Base-by-base conservation (phyloP, 30 jellyfish, hydroid and myxozoan species). In the Clytia hemisphaerica region DNA sequence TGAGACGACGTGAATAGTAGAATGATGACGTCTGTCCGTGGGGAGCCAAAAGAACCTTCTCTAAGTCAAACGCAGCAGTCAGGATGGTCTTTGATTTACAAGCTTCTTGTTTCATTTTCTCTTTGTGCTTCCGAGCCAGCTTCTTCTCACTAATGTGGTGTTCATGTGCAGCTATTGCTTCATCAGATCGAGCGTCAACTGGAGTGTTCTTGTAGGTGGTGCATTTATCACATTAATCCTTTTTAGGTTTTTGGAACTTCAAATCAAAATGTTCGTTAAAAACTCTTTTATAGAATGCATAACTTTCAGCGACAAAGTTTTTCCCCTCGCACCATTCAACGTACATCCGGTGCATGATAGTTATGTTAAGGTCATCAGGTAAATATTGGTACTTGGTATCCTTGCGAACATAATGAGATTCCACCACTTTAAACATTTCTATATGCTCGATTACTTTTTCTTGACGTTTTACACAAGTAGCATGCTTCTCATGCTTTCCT, bases 61-160 rank as follows among this genome's bases (percentile, higher is more conserved):
- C 61, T 48, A 48, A 48, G 61, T 48, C 61, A 48, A 48, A 48
- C 21, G 61, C 61, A 5, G 61, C 61, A 48, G 61, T 48, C 27
- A 48, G 3, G 3, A 9, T 42, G 15, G 18, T 10, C 53, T 42
- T 12, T 42, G 61, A 18, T 48, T 48, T 3, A 18, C 2, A 18
- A 18, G 61, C 9, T 48, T 48, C 3, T 18, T 48, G 21, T 42
- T 48, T 48, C 9, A 18, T 48, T 48, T 48, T 33, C 27, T 48
- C 61, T 48, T 48, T 48, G 2, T 48, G 27, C 21, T 28, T 33
- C 27, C 61, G 61, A 48, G 9, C 27, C 6, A 48, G 27, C 27
- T 48, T 48, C 18, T 48, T 48, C 6, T 48, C 9, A 9, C 61
- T 48, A 2, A 9, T 33, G 27, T 48, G 61, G 21, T 48, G 21